These are phyloP conservation scores for Luperina testacea DNA, from an alignment of 2,888 invertebrate species.

Conservation along the genomic window DNA sequence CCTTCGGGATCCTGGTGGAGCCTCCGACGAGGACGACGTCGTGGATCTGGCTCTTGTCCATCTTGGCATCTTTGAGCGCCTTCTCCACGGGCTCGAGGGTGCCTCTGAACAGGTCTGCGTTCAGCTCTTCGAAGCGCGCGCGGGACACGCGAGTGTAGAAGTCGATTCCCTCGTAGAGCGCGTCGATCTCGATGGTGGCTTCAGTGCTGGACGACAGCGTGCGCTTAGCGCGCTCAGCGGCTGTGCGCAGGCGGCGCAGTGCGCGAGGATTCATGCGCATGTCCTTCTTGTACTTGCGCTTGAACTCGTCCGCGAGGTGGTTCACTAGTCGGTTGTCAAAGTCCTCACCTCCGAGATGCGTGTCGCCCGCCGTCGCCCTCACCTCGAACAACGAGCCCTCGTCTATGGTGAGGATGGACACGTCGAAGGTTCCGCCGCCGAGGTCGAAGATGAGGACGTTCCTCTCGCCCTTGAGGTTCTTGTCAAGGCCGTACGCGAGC, in stretches of 20 bases:
- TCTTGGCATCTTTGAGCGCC: constrained; percentile 93
- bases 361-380: constrained; percentile 94
- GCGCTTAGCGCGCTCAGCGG: constrained; percentile 94
- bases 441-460: constrained; percentile 94
- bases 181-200: constrained; percentile 93
- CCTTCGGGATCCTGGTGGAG: constrained; percentile 94
- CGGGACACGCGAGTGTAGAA: constrained; percentile 93
- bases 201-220: constrained; percentile 94
- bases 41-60: constrained; percentile 94
- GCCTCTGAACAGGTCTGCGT: constrained; percentile 92
- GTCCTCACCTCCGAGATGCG: constrained; percentile 94
- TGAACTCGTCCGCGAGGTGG: constrained; percentile 93
- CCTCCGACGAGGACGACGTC: constrained; percentile 96
- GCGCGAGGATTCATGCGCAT: constrained; percentile 92
- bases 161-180: constrained; percentile 92
- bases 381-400: constrained; percentile 96
- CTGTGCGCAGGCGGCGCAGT: constrained; percentile 92
- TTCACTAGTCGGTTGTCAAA: constrained; percentile 92
- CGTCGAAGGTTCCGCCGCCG: constrained; percentile 97
- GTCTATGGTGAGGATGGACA: constrained; percentile 96
- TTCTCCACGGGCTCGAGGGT: constrained; percentile 95
- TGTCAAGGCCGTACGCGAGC: constrained; percentile 95
- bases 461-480: constrained; percentile 93
- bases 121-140: constrained; percentile 94
- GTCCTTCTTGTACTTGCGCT: constrained; percentile 93